A percentile compares a stretch with the other conserved stretches of the same genome.
Conservation (phyloP, 1,140 invertebrate species). For the Dryas iulia region DNA sequence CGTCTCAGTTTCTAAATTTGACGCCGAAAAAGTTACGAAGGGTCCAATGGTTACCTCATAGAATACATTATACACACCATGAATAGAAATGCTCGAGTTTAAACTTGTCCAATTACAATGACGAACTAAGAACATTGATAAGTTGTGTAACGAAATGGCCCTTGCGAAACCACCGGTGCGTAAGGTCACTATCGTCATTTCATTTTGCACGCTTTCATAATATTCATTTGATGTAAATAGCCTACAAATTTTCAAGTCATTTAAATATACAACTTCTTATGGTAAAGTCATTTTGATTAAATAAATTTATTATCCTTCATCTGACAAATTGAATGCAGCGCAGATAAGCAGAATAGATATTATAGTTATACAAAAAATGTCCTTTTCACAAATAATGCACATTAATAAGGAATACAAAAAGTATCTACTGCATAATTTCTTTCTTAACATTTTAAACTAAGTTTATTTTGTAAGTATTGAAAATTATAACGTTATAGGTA, state of each 20-base stretch:
- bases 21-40: conserved; percentile 29
- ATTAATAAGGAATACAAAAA: no score
- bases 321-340: no score
- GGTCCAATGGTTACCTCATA: conserved; percentile 38
- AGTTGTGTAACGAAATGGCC: conserved; percentile 52
- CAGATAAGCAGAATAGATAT: no score
- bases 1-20: conserved; percentile 12
- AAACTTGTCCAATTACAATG: conserved; percentile 51
- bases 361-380: no score
- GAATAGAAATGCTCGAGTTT: conserved; percentile 46
- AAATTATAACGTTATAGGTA: no score
- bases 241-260: conserved; percentile 22
- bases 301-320: background rate
- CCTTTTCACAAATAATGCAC: no score
- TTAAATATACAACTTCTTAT: background rate
- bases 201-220: conserved; percentile 73
- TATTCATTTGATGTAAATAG: conserved; percentile 52
- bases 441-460: no score
- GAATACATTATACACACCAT: conserved; percentile 22
- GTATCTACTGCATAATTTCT: no score
- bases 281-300: no score
- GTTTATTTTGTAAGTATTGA: no score
- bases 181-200: conserved; percentile 71
- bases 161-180: conserved; percentile 62
- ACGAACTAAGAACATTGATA: conserved; percentile 46